A percentile compares a stretch with the other conserved stretches of the same genome.
Evolutionary conservation across 1,140 invertebrate species (phyloP).

Genomic region (Sitodiplosis mosellana): DNA sequence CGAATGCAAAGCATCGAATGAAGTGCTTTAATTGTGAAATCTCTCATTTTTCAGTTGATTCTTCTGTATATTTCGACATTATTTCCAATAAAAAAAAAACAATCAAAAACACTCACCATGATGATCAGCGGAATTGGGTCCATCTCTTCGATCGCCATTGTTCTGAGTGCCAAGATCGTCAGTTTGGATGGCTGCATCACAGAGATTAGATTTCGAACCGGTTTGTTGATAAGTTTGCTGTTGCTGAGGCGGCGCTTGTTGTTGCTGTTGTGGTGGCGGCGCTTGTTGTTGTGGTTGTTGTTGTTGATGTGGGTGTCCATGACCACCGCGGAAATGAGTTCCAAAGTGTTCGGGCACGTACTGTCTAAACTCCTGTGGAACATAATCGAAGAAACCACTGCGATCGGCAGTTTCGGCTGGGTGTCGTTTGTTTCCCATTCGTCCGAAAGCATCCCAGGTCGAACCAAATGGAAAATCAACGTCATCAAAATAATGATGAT

Average conservation of each 20-base stretch:
- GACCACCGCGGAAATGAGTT: constrained; percentile 20
- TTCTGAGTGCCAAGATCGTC: constrained; percentile 11
- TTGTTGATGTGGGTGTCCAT: constrained; percentile 6
- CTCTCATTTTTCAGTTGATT: no score
- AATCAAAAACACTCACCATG: background rate
- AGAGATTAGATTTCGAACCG: constrained; percentile 8
- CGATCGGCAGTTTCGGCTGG: constrained; percentile 23
- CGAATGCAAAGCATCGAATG: no score
- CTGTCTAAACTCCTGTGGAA: constrained; percentile 35
- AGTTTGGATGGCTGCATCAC: constrained; percentile 31
- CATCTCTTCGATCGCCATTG: constrained; percentile 14
- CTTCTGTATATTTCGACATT: no score
- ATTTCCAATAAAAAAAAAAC: no score
- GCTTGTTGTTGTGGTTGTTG: constrained; percentile 7
- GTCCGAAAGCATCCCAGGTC: constrained; percentile 23
- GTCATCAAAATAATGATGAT: constrained; percentile 24
- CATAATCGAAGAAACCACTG: constrained; percentile 36
- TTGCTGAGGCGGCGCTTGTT: constrained; percentile 3
- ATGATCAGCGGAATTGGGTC: constrained; percentile 4
- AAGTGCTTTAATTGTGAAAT: no score
- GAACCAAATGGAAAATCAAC: constrained; percentile 23
- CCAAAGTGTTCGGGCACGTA: constrained; percentile 34
- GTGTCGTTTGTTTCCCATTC: constrained; percentile 23
- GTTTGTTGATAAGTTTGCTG: constrained; percentile 2
- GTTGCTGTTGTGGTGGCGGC: constrained; percentile 8